Conservation (phyloP, 2,888 invertebrate genomes). For the Cephus sareptanus region DNA sequence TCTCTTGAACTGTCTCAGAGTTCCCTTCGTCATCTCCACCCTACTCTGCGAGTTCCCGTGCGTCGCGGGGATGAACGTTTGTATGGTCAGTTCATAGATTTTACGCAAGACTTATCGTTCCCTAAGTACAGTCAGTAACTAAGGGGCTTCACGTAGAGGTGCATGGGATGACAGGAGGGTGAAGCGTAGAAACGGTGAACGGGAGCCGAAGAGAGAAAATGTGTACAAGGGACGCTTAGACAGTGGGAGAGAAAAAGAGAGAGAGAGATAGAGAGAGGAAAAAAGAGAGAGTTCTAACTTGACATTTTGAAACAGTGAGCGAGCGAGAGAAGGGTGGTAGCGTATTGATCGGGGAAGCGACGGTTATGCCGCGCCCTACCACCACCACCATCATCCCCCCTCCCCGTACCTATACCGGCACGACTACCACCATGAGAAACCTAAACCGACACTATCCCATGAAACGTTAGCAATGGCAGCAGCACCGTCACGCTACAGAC, state of each 20-base stretch:
- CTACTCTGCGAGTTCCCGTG: neutral
- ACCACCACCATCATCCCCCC: constrained; percentile 41
- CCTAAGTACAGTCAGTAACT: neutral
- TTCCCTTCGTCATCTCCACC: neutral
- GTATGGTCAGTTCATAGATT: neutral
- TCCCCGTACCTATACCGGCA: neutral
- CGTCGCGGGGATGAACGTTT: neutral
- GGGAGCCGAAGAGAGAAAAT: constrained; percentile 17
- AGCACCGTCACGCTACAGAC: neutral
- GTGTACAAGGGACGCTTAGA: constrained; percentile 19
- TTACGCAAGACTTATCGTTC: neutral
- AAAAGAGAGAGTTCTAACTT: constrained; percentile 12
- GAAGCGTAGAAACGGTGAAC: constrained; percentile 27
- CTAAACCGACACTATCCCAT: neutral
- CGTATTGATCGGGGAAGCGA: constrained; percentile 64
- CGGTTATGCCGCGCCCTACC: constrained; percentile 64
- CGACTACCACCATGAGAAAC: neutral
- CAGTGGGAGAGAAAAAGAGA: neutral
- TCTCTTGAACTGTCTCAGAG: neutral
- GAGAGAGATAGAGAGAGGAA: constrained; percentile 24
- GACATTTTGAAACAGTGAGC: constrained; percentile 14
- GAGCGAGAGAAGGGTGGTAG: constrained; percentile 51
- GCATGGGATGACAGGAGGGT: constrained; percentile 19
- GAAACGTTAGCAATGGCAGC: neutral
- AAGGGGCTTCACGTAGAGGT: neutral